phyloP scores from a whole-genome alignment of 2,797 vertebrate genomes.

The Eleutherodactylus coqui region DNA sequence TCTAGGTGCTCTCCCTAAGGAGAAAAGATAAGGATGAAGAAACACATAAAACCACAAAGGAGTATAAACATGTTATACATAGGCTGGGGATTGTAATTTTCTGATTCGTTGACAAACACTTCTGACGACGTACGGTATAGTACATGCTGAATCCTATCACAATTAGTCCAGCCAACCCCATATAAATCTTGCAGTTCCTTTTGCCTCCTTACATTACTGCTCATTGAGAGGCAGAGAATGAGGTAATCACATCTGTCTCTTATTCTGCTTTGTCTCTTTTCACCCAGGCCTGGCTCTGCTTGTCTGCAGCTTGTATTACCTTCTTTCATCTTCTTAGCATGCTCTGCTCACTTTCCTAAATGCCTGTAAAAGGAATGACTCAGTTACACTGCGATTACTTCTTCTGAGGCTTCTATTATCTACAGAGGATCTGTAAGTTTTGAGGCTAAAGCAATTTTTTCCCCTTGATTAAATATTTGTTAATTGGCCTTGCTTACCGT shows the following conservation, averaged over 20 bases:
- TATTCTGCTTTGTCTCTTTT: slow-evolving; percentile 34
- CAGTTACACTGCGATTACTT: not conserved
- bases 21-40: too few relatives aligned
- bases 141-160: not conserved
- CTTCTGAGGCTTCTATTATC: slow-evolving; percentile 13
- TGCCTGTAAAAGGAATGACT: slow-evolving; percentile 15
- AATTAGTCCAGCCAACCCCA: not conserved
- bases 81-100: not conserved
- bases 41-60: too few relatives aligned
- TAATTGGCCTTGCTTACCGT: not conserved
- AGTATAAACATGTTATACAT: too few relatives aligned
- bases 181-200: not conserved
- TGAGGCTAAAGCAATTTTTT: not conserved
- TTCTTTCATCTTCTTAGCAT: slow-evolving; percentile 20
- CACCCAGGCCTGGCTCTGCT: not conserved
- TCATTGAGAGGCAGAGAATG: not conserved
- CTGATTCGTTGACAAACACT: not conserved
- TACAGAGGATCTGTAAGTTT: not conserved
- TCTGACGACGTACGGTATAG: not conserved
- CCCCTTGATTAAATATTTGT: not conserved
- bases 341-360: slow-evolving; percentile 36
- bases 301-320: not conserved
- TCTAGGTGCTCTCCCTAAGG: too few relatives aligned
- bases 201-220: not conserved
- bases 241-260: slow-evolving; percentile 29